Base-by-base conservation (phyloP, 2,888 invertebrate species). In the Acleris literana region DNA sequence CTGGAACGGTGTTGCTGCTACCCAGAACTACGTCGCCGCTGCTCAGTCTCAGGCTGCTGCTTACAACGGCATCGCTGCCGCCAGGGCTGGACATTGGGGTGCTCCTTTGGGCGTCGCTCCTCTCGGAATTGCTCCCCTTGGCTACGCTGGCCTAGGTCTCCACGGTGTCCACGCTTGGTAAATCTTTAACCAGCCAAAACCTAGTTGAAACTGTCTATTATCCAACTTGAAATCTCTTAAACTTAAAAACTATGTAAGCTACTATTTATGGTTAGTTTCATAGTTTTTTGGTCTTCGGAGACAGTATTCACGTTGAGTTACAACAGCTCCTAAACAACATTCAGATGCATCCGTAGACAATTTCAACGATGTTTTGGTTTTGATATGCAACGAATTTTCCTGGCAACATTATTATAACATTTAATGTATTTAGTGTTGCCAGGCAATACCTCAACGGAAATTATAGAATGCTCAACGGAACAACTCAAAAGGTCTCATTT, bases 41-140 rank as follows among this genome's bases (percentile, higher is more conserved):
- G 92, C 90, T 22, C 92, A 92, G 68, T 86, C 88, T 64, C 88
- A 90, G n/a, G 87, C 86, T 29, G 92, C 92, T 51, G 92, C 91
- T 51, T 62, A 82, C 18, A 83, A 74, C 74, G 91, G 90, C 16
- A 81, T 76, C 63, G 89, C 78, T 22, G 77, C 86, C 58, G 82
- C 77, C 64, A 77, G 80, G 39, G 81, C 80, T 22, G 78, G 77
- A 2, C 72, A 77, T 56, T 66, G 74, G 33, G 78, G 69, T 44
- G 74, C 75, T 17, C 72, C 74, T 16, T 17, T 65, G n/a, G 69
- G 56, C n/a, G 69, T 51, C 63, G 68, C 46, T 46, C 46, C 46
- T 17, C 6, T 46, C 22, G n/a, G 71, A 48, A 66, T 63, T 69
- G 46, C 46, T 72, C 57, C 68, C 20, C 68, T 70, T 52, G 72